Conservation (phyloP, 2,888 invertebrate genomes). For the Philereme transversata region DNA sequence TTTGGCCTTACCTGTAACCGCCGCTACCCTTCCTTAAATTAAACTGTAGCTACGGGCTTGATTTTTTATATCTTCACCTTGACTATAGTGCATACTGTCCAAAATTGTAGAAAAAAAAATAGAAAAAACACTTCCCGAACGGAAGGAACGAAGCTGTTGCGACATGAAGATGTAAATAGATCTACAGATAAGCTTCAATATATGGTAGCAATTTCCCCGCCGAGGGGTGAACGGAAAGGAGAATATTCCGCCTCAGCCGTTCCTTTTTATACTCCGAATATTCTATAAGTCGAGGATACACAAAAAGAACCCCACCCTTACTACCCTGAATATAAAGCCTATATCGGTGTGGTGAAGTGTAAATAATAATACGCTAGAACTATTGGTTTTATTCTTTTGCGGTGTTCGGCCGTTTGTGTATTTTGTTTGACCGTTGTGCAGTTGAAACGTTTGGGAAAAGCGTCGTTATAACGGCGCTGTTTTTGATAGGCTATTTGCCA, state of each 20-base stretch:
- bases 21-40: too few species aligned
- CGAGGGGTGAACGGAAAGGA: slow-evolving; percentile 69
- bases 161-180: slow-evolving; percentile 70
- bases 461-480: neutral
- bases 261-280: slow-evolving; percentile 62
- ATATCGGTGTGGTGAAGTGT: neutral
- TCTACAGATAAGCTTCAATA: slow-evolving; percentile 73
- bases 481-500: slow-evolving; percentile 1
- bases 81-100: too few species aligned
- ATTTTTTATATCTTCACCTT: too few species aligned
- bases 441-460: neutral
- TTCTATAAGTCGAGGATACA: slow-evolving; percentile 40
- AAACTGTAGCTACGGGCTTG: too few species aligned
- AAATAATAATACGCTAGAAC: slow-evolving; percentile 15
- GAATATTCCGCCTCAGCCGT: slow-evolving; percentile 55
- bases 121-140: slow-evolving; percentile 29
- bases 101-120: neutral
- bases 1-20: too few species aligned
- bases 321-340: slow-evolving; percentile 3
- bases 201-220: slow-evolving; percentile 74
- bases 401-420: slow-evolving; percentile 15
- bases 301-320: slow-evolving; percentile 7
- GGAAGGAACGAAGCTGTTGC: slow-evolving; percentile 53
- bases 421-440: slow-evolving; percentile 15
- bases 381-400: slow-evolving; percentile 28